phyloP scores from a whole-genome alignment of 2,888 invertebrate genomes.

The Amphimallon solstitiale region DNA sequence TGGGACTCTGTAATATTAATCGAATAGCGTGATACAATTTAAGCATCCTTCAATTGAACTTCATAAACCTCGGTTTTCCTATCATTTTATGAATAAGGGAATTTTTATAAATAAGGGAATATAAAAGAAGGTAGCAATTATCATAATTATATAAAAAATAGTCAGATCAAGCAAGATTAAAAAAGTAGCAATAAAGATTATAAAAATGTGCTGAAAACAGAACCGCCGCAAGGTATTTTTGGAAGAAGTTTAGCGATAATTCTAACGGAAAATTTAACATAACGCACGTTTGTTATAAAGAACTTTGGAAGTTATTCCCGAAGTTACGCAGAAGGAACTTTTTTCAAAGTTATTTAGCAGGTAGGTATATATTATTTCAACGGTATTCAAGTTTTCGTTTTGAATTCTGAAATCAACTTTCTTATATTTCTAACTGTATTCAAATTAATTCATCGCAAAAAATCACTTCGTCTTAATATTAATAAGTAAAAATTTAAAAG shows the following conservation, averaged over 20 bases:
- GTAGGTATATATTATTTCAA: conserved; percentile 2
- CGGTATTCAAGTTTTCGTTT: background rate
- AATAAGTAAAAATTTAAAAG: too few relatives aligned
- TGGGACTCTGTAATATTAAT: too few relatives aligned
- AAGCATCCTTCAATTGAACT: too few relatives aligned
- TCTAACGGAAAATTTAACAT: conserved; percentile 14
- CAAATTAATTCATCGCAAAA: too few relatives aligned
- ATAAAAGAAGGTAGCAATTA: too few relatives aligned
- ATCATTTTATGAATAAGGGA: too few relatives aligned
- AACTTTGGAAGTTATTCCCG: conserved; percentile 3
- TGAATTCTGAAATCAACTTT: background rate
- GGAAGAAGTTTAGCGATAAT: conserved; percentile 13
- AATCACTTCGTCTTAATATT: too few relatives aligned
- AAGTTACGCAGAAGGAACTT: conserved; percentile 2
- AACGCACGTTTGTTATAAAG: background rate
- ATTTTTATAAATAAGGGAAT: too few relatives aligned
- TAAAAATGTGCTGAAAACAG: conserved; percentile 10
- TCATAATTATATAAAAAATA: too few relatives aligned
- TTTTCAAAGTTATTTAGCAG: conserved; percentile 8
- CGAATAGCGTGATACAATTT: too few relatives aligned
- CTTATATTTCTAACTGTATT: too few relatives aligned
- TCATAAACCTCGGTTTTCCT: too few relatives aligned
- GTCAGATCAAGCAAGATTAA: background rate
- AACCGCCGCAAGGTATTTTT: background rate
- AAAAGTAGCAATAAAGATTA: conserved; percentile 5